Percentiles rank a stretch among this genome's conserved stretches.
These are phyloP conservation scores for Pseudomyrmex cubaensis DNA, from an alignment of 1,140 invertebrate species.

Conservation along the genomic window DNA sequence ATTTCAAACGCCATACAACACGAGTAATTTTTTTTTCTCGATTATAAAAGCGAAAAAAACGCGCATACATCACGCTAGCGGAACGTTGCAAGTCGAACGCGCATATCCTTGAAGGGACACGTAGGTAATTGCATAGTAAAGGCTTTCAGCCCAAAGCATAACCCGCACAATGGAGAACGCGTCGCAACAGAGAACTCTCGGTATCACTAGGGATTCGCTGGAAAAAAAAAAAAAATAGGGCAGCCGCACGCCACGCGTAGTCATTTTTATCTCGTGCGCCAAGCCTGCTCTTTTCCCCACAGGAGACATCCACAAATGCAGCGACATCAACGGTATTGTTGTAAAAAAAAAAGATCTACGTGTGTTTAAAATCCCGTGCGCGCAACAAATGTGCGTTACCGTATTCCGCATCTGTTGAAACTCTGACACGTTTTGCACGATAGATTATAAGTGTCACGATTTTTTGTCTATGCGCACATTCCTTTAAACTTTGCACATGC, in stretches of 20 bases:
- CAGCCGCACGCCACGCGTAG: constrained; percentile 38
- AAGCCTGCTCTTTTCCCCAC: constrained; percentile 12
- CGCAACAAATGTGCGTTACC: background rate
- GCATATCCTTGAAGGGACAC: constrained; percentile 33
- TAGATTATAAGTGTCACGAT: background rate
- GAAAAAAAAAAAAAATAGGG: constrained; percentile 49
- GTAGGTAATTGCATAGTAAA: constrained; percentile 55
- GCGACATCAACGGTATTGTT: background rate
- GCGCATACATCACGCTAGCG: background rate
- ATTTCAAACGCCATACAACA: background rate
- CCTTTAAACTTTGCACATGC: background rate
- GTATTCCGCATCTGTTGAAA: background rate
- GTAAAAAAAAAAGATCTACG: background rate
- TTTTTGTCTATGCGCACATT: background rate
- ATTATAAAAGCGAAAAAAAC: background rate
- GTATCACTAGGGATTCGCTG: constrained; percentile 46
- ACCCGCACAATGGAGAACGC: constrained; percentile 39
- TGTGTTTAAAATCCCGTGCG: constrained; percentile 15
- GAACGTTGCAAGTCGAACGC: background rate
- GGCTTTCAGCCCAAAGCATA: constrained; percentile 45
- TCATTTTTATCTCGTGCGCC: constrained; percentile 54
- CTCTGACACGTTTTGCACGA: background rate
- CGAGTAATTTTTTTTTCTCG: background rate
- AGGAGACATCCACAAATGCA: constrained; percentile 39
- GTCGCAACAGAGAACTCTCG: constrained; percentile 48